Evolutionary conservation across 2,888 invertebrate species (phyloP).

Genomic region (Eupithecia subumbrata): DNA sequence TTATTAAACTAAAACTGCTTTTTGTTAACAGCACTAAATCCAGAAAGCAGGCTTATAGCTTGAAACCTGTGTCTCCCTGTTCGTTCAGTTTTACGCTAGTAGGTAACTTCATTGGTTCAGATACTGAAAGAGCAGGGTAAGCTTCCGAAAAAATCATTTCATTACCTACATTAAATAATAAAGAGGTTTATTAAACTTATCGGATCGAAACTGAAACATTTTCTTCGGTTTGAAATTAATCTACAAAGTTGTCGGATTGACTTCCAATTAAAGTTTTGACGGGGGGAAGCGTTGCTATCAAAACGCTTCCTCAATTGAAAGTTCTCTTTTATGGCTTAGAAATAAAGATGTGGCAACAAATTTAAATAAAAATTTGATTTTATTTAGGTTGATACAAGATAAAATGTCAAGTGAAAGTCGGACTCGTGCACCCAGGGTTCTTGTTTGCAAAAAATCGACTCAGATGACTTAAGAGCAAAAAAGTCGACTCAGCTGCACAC

Average conservation of each 20-base stretch:
- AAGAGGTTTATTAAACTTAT: constrained; percentile 3
- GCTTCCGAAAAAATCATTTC: not conserved
- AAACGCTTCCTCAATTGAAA: not conserved
- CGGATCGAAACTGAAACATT: not conserved
- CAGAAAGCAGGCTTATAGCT: too few species aligned
- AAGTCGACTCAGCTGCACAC: too few species aligned
- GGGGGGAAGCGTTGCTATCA: not conserved
- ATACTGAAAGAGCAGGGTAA: too few species aligned
- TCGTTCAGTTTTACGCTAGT: too few species aligned
- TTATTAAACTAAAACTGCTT: not conserved
- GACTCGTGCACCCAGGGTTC: too few species aligned
- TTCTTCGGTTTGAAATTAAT: not conserved
- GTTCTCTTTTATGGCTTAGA: not conserved
- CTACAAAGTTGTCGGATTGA: constrained; percentile 19
- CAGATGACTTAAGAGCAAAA: too few species aligned
- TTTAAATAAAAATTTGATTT: too few species aligned
- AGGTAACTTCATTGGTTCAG: too few species aligned
- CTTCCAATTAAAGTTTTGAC: constrained; percentile 15
- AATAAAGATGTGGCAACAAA: not conserved
- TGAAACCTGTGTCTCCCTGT: too few species aligned
- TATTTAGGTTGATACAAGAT: too few species aligned
- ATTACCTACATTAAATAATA: not conserved
- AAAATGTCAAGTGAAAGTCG: too few species aligned
- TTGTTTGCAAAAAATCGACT: too few species aligned
- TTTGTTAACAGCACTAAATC: not conserved